Evolutionary conservation across 2,888 invertebrate species (phyloP).

Genomic region (Sinodicranocentrus sp.): DNA sequence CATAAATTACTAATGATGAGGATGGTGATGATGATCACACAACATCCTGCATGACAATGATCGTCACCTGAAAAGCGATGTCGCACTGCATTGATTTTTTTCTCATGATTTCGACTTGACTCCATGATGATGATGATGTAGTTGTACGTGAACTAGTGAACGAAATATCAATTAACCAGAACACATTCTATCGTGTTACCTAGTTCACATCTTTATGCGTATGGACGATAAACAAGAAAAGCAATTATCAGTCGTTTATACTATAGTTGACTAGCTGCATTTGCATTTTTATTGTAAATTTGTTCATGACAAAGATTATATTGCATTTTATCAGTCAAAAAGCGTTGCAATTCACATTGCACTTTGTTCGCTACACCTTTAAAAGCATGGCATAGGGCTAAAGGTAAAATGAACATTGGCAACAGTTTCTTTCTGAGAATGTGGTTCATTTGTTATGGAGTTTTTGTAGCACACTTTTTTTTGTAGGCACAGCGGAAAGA

Average conservation of each 20-base stretch:
- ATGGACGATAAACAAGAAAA: too few relatives aligned
- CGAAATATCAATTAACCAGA: constrained; percentile 59
- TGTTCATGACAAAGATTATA: constrained; percentile 37
- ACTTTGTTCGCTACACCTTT: too few relatives aligned
- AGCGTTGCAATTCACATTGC: background rate
- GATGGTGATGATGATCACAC: constrained; percentile 35
- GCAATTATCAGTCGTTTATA: background rate
- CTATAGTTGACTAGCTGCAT: constrained; percentile 23
- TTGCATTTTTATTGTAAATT: constrained; percentile 42
- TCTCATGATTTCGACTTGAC: constrained; percentile 34
- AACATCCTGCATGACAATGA: constrained; percentile 48
- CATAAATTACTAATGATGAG: constrained; percentile 41
- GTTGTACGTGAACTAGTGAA: constrained; percentile 58
- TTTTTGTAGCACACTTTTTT: background rate
- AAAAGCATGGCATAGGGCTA: background rate
- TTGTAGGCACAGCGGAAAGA: constrained; percentile 5
- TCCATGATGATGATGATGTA: constrained; percentile 18
- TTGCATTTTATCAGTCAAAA: background rate
- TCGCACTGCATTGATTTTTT: background rate
- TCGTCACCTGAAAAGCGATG: constrained; percentile 37
- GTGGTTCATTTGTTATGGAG: background rate
- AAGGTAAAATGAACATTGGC: background rate
- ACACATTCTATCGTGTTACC: background rate
- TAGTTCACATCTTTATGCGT: too few relatives aligned
- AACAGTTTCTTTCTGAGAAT: background rate